Evolutionary conservation across 2,888 invertebrate species (phyloP).

Genomic region (Pristionchus fissidentatus): DNA sequence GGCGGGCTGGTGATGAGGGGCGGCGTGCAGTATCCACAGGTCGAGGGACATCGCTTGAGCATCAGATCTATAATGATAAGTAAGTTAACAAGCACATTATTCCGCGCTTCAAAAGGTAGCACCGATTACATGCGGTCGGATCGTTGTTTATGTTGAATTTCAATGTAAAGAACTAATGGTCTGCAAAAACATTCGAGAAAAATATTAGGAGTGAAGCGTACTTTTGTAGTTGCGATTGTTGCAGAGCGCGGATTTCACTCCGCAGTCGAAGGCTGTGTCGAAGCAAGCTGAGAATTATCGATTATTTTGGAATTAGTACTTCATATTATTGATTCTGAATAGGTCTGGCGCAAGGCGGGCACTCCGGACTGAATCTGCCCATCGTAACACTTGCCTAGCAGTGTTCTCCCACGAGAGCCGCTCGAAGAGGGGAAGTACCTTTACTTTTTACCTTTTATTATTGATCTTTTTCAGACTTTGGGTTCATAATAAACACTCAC

Average conservation of each 20-base stretch:
- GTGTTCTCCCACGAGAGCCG: too few species aligned
- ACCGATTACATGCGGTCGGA: too few species aligned
- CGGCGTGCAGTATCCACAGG: background rate
- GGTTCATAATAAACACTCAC: background rate
- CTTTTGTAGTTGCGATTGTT: conserved; percentile 46
- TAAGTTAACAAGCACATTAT: background rate
- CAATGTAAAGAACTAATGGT: too few species aligned
- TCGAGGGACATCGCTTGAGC: background rate
- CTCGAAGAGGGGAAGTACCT: background rate
- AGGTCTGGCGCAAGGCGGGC: background rate
- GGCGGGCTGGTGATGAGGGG: background rate
- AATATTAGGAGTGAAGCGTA: background rate
- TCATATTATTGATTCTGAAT: background rate
- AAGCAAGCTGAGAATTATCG: background rate
- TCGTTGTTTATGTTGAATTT: too few species aligned
- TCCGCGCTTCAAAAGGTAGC: too few species aligned
- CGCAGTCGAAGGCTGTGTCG: conserved; percentile 21
- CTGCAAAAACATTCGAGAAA: too few species aligned
- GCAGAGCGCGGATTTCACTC: conserved; percentile 41
- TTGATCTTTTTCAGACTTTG: background rate
- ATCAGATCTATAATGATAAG: background rate
- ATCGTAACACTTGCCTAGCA: too few species aligned
- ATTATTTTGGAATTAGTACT: background rate
- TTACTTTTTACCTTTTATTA: background rate
- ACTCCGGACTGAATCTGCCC: background rate